Evolutionary conservation across 2,797 vertebrate species (phyloP), one percentile per base, ranked within the genome.

Genomic region (Enteromius anoplus): DNA sequence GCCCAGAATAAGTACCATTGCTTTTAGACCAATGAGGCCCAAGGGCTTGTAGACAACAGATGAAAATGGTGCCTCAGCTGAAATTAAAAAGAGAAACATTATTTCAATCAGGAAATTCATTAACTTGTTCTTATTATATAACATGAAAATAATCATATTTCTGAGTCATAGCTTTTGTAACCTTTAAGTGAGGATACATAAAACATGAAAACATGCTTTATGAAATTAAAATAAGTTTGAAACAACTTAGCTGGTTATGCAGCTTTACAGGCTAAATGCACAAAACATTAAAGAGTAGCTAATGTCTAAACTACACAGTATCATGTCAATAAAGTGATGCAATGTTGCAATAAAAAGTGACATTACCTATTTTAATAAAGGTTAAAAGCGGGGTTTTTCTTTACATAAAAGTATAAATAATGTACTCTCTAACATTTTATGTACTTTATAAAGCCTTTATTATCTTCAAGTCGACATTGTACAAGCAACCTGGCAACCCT

Each of bases 1-100:
- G 86, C 98, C 97, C 92, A 99, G 86, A 93, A 99, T 98, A 95
- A 99, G 95, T 93, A 99, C 98, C 98, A 99, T 99, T 94, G 95
- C 96, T 95, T 70, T 80, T 62, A 87, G 42, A 45, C 45, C 32
- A 58, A 64, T 76, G 49, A 83, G 84, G 84, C 84, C 82, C 40
- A 23, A 78, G 85, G 85, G 76, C 78, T 66, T 78, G 75, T 49
- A n/a, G 12, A 78, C 42, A 85, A 64, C 11, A 71, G 55, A 40
- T 64, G 45, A 19, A 64, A 80, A 37, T 34, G 37, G n/a, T 4
- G 19, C 19, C 15, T 58, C 73, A 69, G 79, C 55, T 68, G 73
- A 71, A 65, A 77, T 9, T 3, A 65, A 64, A 69, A 45, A 17
- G 6, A 79, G 1, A 82, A 53, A 77, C 14, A 55, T 40, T 68